Evolutionary conservation across 1,140 invertebrate species (phyloP).

Genomic region (Stenopsyche tienmushanensis): DNA sequence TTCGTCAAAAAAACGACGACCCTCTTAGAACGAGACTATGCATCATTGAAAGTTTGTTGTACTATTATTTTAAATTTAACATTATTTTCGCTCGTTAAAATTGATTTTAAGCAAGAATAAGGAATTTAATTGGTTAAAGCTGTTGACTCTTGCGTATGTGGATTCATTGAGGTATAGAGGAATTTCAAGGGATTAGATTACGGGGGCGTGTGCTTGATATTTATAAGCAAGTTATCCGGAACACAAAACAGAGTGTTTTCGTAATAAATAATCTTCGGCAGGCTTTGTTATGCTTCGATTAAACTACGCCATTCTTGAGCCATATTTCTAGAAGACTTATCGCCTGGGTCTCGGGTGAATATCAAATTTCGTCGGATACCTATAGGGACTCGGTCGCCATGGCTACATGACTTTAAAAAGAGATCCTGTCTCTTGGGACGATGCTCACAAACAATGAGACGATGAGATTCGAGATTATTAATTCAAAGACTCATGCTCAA

Average conservation of each 20-base stretch:
- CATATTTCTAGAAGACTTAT: not conserved
- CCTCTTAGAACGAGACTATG: too few species aligned
- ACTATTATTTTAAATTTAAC: too few species aligned
- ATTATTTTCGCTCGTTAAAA: too few species aligned
- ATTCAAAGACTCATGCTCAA: constrained; percentile 1
- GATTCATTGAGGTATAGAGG: not conserved
- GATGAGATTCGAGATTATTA: constrained; percentile 9
- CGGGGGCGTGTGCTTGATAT: too few species aligned
- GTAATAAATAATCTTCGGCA: not conserved
- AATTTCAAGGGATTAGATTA: not conserved
- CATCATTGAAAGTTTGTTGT: too few species aligned
- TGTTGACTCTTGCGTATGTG: too few species aligned
- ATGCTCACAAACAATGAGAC: constrained; percentile 1
- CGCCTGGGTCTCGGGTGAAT: not conserved
- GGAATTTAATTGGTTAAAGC: too few species aligned
- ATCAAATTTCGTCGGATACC: not conserved
- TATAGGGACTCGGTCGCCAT: not conserved
- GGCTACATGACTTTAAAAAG: not conserved
- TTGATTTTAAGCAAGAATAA: too few species aligned
- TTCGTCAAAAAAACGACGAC: too few species aligned
- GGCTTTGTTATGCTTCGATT: not conserved
- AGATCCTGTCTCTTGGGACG: not conserved
- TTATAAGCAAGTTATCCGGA: too few species aligned
- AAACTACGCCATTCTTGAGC: not conserved
- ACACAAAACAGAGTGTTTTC: too few species aligned